Percentiles rank a stretch among this genome's conserved stretches.
Evolutionary conservation across 2,113 vertebrate species (phyloP).

Genomic region (Strix uralensis): DNA sequence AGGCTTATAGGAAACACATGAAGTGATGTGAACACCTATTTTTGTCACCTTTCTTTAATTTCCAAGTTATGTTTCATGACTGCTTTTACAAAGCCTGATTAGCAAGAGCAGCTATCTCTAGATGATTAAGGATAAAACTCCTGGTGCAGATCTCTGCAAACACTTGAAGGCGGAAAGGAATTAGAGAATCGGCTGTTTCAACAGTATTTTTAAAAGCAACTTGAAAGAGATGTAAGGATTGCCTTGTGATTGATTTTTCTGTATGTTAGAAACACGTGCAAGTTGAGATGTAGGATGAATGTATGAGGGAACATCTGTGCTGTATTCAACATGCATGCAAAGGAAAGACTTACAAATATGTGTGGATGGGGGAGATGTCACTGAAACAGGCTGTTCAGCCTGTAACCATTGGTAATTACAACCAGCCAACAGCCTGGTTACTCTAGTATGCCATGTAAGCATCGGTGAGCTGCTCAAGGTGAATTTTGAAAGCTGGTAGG

Average conservation of each 20-base stretch:
- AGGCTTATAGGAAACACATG: background rate
- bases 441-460: background rate
- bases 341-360: background rate
- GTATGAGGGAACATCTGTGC: background rate
- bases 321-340: background rate
- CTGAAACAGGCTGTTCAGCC: background rate
- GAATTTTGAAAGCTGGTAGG: background rate
- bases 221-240: background rate
- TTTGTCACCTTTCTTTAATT: background rate
- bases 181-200: background rate
- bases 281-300: background rate
- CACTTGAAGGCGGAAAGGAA: background rate
- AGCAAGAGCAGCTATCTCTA: background rate
- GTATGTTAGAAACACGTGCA: background rate
- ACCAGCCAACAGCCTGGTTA: background rate
- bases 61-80: background rate
- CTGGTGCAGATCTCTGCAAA: background rate
- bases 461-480: background rate
- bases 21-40: background rate
- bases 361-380: background rate
- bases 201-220: background rate
- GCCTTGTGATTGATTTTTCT: background rate
- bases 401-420: fast-evolving
- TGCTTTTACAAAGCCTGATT: background rate
- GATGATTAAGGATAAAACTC: background rate